A percentile compares a stretch with the other conserved stretches of the same genome.
Evolutionary conservation across 2,888 invertebrate species (phyloP).

Genomic region (Zeuzera pyrina): DNA sequence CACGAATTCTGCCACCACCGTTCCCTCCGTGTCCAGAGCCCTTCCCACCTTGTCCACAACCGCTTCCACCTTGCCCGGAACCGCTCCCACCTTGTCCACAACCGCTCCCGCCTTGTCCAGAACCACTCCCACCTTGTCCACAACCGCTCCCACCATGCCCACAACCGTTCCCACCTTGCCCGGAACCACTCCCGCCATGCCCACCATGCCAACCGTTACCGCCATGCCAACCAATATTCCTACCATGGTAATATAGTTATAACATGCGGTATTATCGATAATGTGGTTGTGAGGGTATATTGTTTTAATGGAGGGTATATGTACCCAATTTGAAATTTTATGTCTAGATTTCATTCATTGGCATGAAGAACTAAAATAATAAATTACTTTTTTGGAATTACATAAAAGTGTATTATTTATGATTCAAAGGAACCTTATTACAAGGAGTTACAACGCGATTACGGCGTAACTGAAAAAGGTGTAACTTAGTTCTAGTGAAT

Average conservation of each 20-base stretch:
- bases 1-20: constrained; percentile 10
- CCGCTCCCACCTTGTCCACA: constrained; percentile 8
- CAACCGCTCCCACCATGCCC: constrained; percentile 11
- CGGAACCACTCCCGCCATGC: constrained; percentile 5
- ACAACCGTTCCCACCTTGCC: constrained; percentile 8
- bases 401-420: no score
- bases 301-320: constrained; percentile 3
- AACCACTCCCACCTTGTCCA: constrained; percentile 12
- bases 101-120: no score
- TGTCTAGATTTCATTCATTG: no score
- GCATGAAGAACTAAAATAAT: no score
- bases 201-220: constrained; percentile 13
- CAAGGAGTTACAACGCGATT: no score
- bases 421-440: no score
- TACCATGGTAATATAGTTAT: no score
- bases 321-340: no score
- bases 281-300: constrained; percentile 1
- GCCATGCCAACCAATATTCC: constrained; percentile 5
- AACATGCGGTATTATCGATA: constrained; percentile 1
- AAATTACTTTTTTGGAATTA: no score
- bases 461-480: no score
- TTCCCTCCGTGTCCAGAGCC: constrained; percentile 12
- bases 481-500: no score
- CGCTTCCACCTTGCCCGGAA: constrained; percentile 6
- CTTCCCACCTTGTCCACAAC: constrained; percentile 9